Evolutionary conservation across 2,888 invertebrate species (phyloP), one percentile per base, ranked within the genome.

Genomic region (Urechis unicinctus): DNA sequence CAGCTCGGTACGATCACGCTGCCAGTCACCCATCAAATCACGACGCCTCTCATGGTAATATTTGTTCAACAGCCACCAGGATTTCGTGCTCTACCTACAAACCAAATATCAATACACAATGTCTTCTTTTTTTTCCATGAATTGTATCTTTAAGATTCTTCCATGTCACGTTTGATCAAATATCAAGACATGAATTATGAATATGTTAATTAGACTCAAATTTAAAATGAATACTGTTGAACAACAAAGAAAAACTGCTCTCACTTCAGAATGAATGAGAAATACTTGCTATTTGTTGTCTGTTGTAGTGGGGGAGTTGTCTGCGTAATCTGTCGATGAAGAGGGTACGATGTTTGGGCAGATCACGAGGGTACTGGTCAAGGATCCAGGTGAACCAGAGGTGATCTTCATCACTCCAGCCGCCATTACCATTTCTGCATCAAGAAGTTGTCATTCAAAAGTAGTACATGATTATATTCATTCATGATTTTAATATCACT

Each of bases 331-430:
- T 60, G 59, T 77, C 74, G 21, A 75, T 61, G 22, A 70, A 66
- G 6, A 76, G 65, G 28, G 62, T 66, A n/a, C 73, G 61, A 50
- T 73, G 61, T 55, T 75, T 73, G 21, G 66, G 66, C 29, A 74
- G 55, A 53, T 74, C 71, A 52, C 64, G 60, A 17, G 69, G 61
- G 61, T 77, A 75, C 58, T 74, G 73, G 36, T 75, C 75, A 31
- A 69, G 61, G 5, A 75, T 59, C 4, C 65, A 61, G 13, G 68
- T 64, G 66, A 75, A 77, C 29, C 65, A 56, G 46, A 66, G 67
- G 56, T 76, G 73, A 31, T 76, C 74, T 3, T 66, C 66, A n/a
- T 66, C 67, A 13, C 59, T 62, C 77, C 76, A 76, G 4, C 69
- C 72, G 4, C 75, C 75, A n/a, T 52, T 58, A 21, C 26, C 5